These are phyloP conservation scores for Calosoma granatense DNA, from an alignment of 1,140 invertebrate species.

Conservation along the genomic window DNA sequence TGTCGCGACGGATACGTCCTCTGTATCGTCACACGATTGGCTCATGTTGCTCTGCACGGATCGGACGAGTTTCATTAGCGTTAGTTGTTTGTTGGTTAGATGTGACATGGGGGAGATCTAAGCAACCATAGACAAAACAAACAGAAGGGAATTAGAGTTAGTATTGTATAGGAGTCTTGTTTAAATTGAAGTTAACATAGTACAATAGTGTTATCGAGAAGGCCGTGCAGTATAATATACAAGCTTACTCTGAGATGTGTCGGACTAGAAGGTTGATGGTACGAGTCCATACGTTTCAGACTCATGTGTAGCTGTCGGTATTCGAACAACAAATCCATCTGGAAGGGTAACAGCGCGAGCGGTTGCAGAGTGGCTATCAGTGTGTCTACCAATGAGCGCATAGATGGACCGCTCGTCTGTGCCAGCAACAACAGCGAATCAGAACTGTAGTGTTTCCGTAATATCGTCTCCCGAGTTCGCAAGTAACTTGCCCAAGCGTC, in stretches of 20 bases:
- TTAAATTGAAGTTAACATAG: no score
- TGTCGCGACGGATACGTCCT: conserved; percentile 25
- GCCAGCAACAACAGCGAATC: conserved; percentile 60
- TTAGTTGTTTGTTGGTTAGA: conserved; percentile 43
- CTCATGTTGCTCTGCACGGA: conserved; percentile 41
- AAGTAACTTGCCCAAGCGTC: conserved; percentile 80
- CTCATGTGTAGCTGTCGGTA: conserved; percentile 65
- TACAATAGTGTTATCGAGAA: neutral
- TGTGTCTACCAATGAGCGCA: conserved; percentile 55
- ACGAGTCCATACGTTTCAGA: conserved; percentile 53
- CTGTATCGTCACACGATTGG: conserved; percentile 39
- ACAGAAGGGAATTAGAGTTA: neutral
- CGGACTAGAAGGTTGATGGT: conserved; percentile 29
- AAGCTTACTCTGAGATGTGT: conserved; percentile 25
- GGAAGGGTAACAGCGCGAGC: conserved; percentile 64
- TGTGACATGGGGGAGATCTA: conserved; percentile 18
- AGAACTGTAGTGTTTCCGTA: conserved; percentile 69
- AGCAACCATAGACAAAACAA: neutral
- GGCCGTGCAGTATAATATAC: neutral
- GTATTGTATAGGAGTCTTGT: no score
- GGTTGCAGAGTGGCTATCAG: conserved; percentile 64
- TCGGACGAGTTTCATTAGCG: conserved; percentile 42
- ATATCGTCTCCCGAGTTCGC: conserved; percentile 65
- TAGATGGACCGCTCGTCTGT: conserved; percentile 50
- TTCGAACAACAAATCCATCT: conserved; percentile 71